phyloP scores from a whole-genome alignment of 1,140 invertebrate genomes.

The Drosophila ironensis region DNA sequence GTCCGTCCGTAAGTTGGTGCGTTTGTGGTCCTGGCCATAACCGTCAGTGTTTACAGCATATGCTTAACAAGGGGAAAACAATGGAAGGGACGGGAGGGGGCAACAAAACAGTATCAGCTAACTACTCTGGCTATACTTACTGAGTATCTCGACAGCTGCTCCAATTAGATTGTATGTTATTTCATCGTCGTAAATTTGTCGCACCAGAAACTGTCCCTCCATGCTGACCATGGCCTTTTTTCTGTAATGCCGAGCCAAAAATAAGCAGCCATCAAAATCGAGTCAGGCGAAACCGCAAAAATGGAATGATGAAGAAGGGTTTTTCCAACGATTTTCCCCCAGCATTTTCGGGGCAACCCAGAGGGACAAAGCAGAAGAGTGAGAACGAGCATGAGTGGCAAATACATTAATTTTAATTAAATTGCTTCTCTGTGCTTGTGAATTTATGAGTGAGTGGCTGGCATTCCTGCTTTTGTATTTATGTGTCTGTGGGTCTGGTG shows the following conservation, averaged over 20 bases:
- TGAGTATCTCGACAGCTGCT: slow-evolving; percentile 93
- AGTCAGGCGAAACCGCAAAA: slow-evolving; percentile 27
- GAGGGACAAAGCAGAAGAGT: background rate
- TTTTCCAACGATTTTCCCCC: slow-evolving; percentile 12
- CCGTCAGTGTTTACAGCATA: slow-evolving; percentile 8
- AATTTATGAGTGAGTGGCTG: slow-evolving; percentile 51
- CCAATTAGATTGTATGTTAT: slow-evolving; percentile 96
- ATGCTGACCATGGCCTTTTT: slow-evolving; percentile 95
- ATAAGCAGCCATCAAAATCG: slow-evolving; percentile 54
- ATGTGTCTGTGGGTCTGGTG: slow-evolving; percentile 6
- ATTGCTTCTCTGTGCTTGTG: slow-evolving; percentile 65
- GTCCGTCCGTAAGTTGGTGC: too few species aligned
- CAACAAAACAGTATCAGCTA: slow-evolving; percentile 9
- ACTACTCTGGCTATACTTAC: slow-evolving; percentile 85
- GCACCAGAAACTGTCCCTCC: slow-evolving; percentile 96
- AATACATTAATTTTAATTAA: slow-evolving; percentile 81
- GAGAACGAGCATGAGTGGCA: slow-evolving; percentile 20
- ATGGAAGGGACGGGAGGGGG: background rate
- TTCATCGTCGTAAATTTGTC: slow-evolving; percentile 97
- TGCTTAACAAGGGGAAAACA: background rate
- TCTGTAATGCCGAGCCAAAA: slow-evolving; percentile 83
- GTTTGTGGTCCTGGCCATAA: slow-evolving; percentile 11
- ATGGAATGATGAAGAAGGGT: slow-evolving; percentile 31
- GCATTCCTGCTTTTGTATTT: slow-evolving; percentile 20
- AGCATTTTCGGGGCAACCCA: slow-evolving; percentile 1